Evolutionary conservation across 2,113 vertebrate genomes (phyloP), one percentile per base, ranked within the genome.

Genomic region (Rana temporaria): DNA sequence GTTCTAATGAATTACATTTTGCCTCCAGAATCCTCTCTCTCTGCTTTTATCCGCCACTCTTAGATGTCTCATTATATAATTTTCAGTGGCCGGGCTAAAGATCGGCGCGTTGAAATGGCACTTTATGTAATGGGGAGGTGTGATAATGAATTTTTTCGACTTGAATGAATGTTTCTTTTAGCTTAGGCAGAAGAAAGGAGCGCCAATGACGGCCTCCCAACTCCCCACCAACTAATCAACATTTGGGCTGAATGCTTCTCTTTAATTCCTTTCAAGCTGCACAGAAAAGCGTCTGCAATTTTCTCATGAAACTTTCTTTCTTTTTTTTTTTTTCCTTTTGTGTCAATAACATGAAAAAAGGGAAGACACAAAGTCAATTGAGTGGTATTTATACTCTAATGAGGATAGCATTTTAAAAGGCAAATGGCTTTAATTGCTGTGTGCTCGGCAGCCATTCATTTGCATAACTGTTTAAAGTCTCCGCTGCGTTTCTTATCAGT

Each of bases 291-390:
- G 63, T 15, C 34, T 66, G 38, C 73, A 79, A 62, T 85, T 86
- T 60, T 76, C 56, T 67, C 34, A 65, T 52, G 34, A 78, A 75
- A 52, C 80, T 26, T 74, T 9, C 6, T 77, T 68, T 69, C 30
- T 73, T 74, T 9, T 9, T 77, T 68, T 69, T 57, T 73, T 70
- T 38, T 5, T 34, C 32, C 6, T 76, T 75, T 76, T 83, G 81
- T 83, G 72, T 83, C 81, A 83, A 83, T 76, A 83, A 83, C 71
- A 83, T 83, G 81, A 83, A 82, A 82, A 81, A 81, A 81, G 68
- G 24, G 63, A 75, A 83, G 81, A 83, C 71, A 83, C 81, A 83
- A 83, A 83, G 81, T 83, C 81, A 83, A 83, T 76, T 83, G 81
- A 83, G 71, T 67, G 72, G 81, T 83, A 83, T 83, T 83, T 83